Evolutionary conservation across 1,140 invertebrate genomes (phyloP).

Genomic region (Rhopalosiphum padi): DNA sequence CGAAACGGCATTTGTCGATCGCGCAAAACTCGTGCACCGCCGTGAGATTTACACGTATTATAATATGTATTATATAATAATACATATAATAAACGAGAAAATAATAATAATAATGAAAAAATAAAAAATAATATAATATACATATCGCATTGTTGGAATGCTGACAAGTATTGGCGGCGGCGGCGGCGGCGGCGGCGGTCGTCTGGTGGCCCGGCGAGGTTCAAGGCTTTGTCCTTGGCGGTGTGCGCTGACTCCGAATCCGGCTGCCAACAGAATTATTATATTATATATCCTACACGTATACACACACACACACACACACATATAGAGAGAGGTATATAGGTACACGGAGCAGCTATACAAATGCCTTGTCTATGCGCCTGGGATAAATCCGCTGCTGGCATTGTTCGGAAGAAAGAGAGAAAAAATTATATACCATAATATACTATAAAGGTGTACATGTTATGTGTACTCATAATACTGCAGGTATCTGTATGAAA

Average conservation of each 20-base stretch:
- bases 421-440: background rate
- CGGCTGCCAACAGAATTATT: conserved; percentile 53
- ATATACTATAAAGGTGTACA: background rate
- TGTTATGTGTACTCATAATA: background rate
- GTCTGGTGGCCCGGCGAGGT: conserved; percentile 54
- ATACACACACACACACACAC: too few species aligned
- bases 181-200: conserved; percentile 31
- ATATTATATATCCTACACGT: conserved; percentile 1
- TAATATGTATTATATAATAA: too few species aligned
- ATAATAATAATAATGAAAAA: background rate
- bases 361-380: background rate
- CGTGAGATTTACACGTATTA: background rate
- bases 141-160: conserved; percentile 42
- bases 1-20: background rate
- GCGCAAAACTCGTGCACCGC: background rate
- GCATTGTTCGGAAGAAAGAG: background rate
- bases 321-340: background rate
- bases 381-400: background rate
- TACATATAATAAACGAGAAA: background rate
- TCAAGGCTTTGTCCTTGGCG: conserved; percentile 57
- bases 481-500: background rate
- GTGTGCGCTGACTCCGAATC: conserved; percentile 55
- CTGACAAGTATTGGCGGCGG: conserved; percentile 40
- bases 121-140: background rate
- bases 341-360: background rate